Conservation (phyloP, 2,797 vertebrate species). For the Silurus aristotelis region DNA sequence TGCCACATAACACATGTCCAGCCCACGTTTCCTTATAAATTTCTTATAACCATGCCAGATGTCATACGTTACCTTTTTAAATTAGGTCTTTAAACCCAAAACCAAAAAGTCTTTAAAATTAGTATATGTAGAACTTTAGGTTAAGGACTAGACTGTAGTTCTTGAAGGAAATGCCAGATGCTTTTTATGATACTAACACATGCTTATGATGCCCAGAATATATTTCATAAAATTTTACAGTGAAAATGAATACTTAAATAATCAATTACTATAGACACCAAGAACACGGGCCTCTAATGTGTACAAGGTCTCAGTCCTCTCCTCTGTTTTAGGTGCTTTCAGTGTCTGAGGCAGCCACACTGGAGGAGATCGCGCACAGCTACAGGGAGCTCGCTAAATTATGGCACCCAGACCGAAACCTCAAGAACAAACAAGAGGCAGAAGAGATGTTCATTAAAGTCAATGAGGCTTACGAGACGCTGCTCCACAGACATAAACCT, state of each 20-base stretch:
- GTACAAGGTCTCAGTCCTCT: neutral
- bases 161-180: neutral
- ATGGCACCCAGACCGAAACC: constrained; percentile 91
- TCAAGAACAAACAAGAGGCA: constrained; percentile 72
- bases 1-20: neutral
- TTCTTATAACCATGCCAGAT: constrained; percentile 1
- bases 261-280: neutral
- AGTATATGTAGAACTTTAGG: neutral
- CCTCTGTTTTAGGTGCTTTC: constrained; percentile 76
- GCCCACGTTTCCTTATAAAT: neutral
- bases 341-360: constrained; percentile 71
- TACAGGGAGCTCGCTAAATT: constrained; percentile 83
- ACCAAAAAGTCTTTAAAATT: neutral
- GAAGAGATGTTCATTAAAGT: constrained; percentile 83
- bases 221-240: neutral
- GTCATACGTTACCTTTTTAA: neutral
- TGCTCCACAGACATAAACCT: constrained; percentile 69
- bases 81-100: neutral
- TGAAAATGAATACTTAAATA: neutral
- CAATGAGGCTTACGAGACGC: constrained; percentile 82
- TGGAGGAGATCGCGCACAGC: constrained; percentile 80
- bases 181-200: neutral
- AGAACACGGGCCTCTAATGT: neutral
- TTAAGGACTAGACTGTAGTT: neutral
- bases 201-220: neutral